Base-by-base conservation (phyloP, 1,140 invertebrate species). In the Eumaeus atala region DNA sequence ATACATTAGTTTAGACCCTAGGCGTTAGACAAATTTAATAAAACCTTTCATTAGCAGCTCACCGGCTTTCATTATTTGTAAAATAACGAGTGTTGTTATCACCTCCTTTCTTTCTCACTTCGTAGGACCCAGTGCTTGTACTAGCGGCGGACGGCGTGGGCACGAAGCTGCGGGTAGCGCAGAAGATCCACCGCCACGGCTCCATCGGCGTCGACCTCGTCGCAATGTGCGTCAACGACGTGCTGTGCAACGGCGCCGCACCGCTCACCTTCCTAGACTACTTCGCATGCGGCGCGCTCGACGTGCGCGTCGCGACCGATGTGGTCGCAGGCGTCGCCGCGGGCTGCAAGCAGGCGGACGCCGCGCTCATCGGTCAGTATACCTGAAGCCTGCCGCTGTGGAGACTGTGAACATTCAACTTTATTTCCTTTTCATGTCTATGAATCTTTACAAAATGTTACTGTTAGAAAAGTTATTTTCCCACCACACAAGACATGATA, bases 181-280 rank as follows among this genome's bases (percentile, higher is more conserved):
- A 97, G 75, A 90, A 91, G 66, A 91, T 90, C 34, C 91, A 92
- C 48, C 90, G 92, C 34, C 95, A 98, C 73, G 83, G 91, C 56
- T 95, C 93, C 1, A 92, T 99, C 59, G 98, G 98, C 18, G 93
- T 97, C 62, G 98, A 99, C 88, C 89, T 99, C 52, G 97, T 99
- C 3, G 98, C 97, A n/a, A 99, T 99, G 97, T 99, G 97, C 81
- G 97, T 98, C 4, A 99, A 99, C 88, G 98, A 99, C 85, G 93
- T 99, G 47, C 87, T 99, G 12, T 96, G 95, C 37, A 96, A 98
- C 71, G 97, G 97, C 11, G 97, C 97, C 0, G 93, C 96, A 66
- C 97, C 97, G 0, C 80, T 98, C 1, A 97, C 96, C 60, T 99
- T 99, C 83, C 89, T 99, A 1, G 97, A 98, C 85, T 99, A 99